Base-by-base conservation (phyloP, 2,797 vertebrate species). In the Pogoniulus pusillus region DNA sequence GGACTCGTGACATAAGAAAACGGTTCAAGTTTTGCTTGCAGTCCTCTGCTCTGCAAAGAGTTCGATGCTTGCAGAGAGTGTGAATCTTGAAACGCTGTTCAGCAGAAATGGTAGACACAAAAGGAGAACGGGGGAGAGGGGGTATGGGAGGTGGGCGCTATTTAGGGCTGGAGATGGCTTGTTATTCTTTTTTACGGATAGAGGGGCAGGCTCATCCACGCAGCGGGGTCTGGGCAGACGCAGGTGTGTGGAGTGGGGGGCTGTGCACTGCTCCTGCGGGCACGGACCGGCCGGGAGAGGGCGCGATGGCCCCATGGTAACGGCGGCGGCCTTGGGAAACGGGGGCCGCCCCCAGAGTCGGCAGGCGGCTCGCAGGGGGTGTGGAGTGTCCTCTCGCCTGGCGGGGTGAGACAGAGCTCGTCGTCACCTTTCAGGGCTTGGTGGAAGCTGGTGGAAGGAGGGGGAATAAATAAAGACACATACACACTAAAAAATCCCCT, bases 11-110 rank as follows among this genome's bases (percentile, higher is more conserved):
- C 12, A 10, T 60, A 26, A 64, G 59, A 43, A 74, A 30, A 23
- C 0, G 2, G 16, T 8, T 20, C 5, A 7, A 57, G 15, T 29
- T 35, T 66, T 10, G 7, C 32, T 7, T 1, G 5, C 0, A 4
- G 45, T 29, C 10, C 5, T 53, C 26, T 7, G 55, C 71, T 20
- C 32, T 1, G 0, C 1, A 41, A 15, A 4, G 11, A 62, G 12
- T 3, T 13, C 0, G 32, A 29, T 10, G 29, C 22, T 65, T 10
- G 41, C 23, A 18, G 4, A 22, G 1, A 0, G 39, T 20, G 11
- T 0, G 9, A 35, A 39, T 2, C 53, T 41, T 3, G 4, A 55
- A 71, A 63, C 2, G 9, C 22, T 18, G 39, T 24, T 37, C 34
- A 16, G 16, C 26, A 24, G 13, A 68, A 43, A 49, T 1, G 10